Evolutionary conservation across 2,113 vertebrate species (phyloP).

Genomic region (Heterotilapia buettikoferi): DNA sequence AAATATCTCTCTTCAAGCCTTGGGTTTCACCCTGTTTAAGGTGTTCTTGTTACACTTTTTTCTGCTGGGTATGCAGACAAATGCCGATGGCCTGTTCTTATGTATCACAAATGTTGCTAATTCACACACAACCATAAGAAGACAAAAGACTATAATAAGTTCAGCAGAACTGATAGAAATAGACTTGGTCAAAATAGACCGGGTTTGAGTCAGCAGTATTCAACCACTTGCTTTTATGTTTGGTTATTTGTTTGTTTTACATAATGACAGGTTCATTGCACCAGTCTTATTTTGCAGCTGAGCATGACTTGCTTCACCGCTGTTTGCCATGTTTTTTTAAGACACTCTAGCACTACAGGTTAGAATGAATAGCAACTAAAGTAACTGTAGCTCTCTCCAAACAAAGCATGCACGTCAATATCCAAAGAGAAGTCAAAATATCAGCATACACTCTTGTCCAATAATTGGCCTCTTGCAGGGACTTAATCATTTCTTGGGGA

Average conservation of each 20-base stretch:
- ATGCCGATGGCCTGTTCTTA: not conserved
- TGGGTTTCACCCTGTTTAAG: constrained; percentile 26
- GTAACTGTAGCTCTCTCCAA: not conserved
- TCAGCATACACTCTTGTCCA: not conserved
- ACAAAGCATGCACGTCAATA: fast-evolving
- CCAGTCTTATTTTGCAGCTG: not conserved
- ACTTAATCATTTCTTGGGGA: not conserved
- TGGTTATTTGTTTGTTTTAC: not conserved
- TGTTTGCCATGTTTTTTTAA: not conserved
- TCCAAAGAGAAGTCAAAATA: not conserved
- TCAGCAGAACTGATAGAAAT: not conserved
- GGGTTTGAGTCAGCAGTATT: not conserved
- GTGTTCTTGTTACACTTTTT: not conserved
- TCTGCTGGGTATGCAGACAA: not conserved
- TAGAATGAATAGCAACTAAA: not conserved
- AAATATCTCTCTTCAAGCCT: constrained; percentile 10
- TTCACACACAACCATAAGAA: not conserved
- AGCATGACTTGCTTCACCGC: not conserved
- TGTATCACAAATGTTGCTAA: not conserved
- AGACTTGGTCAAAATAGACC: not conserved
- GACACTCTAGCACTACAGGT: not conserved
- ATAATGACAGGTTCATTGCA: not conserved
- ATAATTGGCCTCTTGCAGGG: not conserved
- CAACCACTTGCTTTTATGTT: not conserved
- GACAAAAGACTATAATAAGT: not conserved